These are phyloP conservation scores for Lochmaea capreae DNA, from an alignment of 2,888 invertebrate species.

Conservation along the genomic window DNA sequence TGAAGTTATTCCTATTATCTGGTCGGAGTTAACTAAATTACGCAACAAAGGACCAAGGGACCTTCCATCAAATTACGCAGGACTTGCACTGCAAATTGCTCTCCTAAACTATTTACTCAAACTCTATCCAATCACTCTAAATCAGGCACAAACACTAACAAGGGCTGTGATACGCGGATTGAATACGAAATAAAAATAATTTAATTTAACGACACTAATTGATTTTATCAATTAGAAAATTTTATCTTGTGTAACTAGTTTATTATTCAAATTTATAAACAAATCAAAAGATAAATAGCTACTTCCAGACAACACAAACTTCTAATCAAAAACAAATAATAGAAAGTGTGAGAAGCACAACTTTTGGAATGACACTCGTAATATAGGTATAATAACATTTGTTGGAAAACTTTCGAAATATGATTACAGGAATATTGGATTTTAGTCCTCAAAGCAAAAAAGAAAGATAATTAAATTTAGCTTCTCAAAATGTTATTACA, in stretches of 20 bases:
- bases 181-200: neutral
- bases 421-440: neutral
- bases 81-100: conserved; percentile 14
- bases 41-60: conserved; percentile 17
- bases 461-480: neutral
- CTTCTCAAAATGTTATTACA: neutral
- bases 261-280: too few species aligned
- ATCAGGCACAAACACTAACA: conserved; percentile 14
- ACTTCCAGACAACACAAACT: too few species aligned
- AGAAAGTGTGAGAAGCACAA: too few species aligned
- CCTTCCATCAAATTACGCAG: conserved; percentile 16
- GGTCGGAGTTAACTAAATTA: conserved; percentile 10
- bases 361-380: too few species aligned
- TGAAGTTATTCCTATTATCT: conserved; percentile 14
- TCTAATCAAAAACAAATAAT: too few species aligned
- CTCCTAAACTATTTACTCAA: conserved; percentile 20
- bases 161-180: neutral
- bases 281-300: too few species aligned
- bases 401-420: neutral
- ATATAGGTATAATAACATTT: too few species aligned
- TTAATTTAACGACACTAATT: too few species aligned
- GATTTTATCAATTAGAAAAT: too few species aligned
- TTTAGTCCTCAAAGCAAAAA: neutral
- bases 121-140: conserved; percentile 16
- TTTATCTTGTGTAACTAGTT: too few species aligned